These are phyloP conservation scores for Macquaria ambigua DNA, from an alignment of 2,113 vertebrate genomes.

Conservation along the genomic window DNA sequence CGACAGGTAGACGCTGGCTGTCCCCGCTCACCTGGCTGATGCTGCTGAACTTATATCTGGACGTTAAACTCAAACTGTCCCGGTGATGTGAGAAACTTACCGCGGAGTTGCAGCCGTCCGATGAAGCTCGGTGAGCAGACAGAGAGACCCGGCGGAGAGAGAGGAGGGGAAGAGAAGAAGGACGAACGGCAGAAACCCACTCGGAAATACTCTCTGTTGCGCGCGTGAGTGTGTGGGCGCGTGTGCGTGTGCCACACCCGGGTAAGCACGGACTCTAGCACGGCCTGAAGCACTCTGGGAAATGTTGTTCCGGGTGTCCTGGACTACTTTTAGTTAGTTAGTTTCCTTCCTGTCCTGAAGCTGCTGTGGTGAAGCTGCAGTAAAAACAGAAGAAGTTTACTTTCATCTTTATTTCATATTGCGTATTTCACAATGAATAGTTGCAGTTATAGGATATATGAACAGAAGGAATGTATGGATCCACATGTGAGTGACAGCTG, in stretches of 20 bases:
- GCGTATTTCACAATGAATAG: background rate
- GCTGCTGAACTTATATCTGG: accelerated
- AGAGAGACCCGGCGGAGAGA: background rate
- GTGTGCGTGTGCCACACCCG: conserved; percentile 68
- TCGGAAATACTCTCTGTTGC: conserved; percentile 27
- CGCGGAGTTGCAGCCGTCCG: conserved; percentile 45
- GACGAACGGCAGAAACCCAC: background rate
- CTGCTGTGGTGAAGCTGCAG: background rate
- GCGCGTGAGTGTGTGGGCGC: conserved; percentile 35
- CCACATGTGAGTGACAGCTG: background rate
- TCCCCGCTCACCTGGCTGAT: conserved; percentile 34
- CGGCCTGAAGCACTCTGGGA: conserved; percentile 60
- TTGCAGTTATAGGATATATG: background rate
- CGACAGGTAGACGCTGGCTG: conserved; percentile 16
- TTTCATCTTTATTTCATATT: background rate
- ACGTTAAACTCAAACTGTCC: no score
- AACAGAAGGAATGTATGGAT: background rate
- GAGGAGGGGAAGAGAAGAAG: conserved; percentile 35
- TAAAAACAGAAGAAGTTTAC: background rate
- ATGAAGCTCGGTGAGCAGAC: conserved; percentile 9
- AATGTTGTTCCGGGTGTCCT: conserved; percentile 43
- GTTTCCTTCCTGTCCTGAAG: no score
- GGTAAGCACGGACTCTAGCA: background rate
- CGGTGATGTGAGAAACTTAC: conserved; percentile 48
- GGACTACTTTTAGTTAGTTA: no score